These are phyloP conservation scores for Propithecus coquereli DNA, from an alignment of 2,113 vertebrate species.

Conservation along the genomic window DNA sequence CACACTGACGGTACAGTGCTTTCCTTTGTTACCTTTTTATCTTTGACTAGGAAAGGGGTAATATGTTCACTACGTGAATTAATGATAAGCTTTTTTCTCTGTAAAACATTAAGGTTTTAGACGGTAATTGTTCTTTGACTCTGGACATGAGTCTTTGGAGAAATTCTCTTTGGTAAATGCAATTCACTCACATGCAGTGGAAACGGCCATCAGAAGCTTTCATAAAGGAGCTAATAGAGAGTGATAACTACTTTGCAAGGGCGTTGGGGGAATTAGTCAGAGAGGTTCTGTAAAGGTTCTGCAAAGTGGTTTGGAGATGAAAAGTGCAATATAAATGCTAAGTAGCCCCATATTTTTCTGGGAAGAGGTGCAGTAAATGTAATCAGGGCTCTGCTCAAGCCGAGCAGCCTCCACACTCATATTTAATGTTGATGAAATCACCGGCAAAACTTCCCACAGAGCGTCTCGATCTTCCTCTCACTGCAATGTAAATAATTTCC, in stretches of 20 bases:
- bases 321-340: conserved; percentile 62
- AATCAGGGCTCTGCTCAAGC: not conserved
- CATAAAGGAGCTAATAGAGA: not conserved
- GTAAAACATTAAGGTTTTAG: not conserved
- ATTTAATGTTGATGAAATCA: conserved; percentile 3
- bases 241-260: not conserved
- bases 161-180: not conserved
- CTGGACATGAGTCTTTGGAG: not conserved
- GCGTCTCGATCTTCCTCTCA: not conserved
- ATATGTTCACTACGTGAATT: not conserved
- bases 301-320: conserved; percentile 23
- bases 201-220: not conserved
- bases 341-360: conserved; percentile 39
- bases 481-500: not conserved
- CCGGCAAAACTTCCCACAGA: not conserved
- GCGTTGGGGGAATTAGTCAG: not conserved
- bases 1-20: not conserved
- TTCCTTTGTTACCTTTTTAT: not conserved
- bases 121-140: conserved; percentile 15
- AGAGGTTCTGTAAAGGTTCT: not conserved
- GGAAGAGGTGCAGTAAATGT: conserved; percentile 27
- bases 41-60: not conserved
- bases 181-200: not conserved
- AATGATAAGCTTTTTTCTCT: not conserved
- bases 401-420: not conserved